Conservation (phyloP, 2,888 invertebrate genomes). For the Pachycephus smyrnensis region DNA sequence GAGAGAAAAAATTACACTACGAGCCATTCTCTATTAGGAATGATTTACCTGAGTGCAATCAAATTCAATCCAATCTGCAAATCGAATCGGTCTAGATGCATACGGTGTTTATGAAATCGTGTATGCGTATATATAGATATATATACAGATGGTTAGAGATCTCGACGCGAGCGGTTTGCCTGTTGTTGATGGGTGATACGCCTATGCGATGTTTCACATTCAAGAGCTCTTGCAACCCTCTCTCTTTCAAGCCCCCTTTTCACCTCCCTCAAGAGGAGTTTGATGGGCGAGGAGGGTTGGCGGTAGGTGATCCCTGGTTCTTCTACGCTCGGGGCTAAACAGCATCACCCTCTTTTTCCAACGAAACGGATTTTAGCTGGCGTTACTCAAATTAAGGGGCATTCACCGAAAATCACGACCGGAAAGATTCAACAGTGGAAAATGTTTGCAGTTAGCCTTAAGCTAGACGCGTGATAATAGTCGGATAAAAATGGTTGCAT, state of each 20-base stretch:
- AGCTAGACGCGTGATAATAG: background rate
- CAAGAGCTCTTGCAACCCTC: constrained; percentile 34
- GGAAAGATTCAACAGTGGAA: constrained; percentile 3
- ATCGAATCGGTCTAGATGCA: background rate
- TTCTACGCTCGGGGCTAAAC: constrained; percentile 37
- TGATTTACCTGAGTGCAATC: background rate
- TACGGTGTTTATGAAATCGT: background rate
- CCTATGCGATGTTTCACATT: constrained; percentile 45
- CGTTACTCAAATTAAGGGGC: constrained; percentile 50
- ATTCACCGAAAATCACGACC: constrained; percentile 48
- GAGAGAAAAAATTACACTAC: background rate
- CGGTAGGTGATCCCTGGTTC: constrained; percentile 14
- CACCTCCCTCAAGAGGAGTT: constrained; percentile 9
- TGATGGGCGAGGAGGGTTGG: constrained; percentile 4
- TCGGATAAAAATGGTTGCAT: background rate
- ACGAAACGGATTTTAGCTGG: constrained; percentile 4
- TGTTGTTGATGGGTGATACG: constrained; percentile 20
- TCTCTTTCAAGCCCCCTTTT: constrained; percentile 18
- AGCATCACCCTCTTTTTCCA: constrained; percentile 25
- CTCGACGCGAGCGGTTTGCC: background rate
- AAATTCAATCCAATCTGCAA: background rate
- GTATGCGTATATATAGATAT: background rate
- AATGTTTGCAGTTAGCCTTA: background rate
- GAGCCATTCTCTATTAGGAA: background rate
- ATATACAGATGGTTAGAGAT: background rate